A percentile compares a stretch with the other conserved stretches of the same genome.
Conservation (phyloP, 1,140 invertebrate genomes). For the Tetragonula clypearis region DNA sequence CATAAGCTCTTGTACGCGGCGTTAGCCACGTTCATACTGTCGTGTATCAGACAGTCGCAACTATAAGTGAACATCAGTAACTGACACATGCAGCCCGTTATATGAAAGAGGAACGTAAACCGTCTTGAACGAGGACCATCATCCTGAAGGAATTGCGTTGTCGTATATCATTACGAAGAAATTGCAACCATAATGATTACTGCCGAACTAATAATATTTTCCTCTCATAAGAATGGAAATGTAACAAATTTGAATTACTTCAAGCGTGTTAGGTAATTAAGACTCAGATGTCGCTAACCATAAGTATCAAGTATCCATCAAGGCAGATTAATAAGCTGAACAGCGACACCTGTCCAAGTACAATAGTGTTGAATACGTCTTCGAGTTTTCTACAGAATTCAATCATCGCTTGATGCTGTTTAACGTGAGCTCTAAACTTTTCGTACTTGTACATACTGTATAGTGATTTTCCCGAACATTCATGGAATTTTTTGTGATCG, state of each 20-base stretch:
- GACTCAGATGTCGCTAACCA: background rate
- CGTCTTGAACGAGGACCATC: background rate
- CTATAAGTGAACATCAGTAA: slow-evolving; percentile 53
- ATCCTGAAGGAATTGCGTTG: background rate
- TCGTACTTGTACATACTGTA: background rate
- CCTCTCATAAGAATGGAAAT: background rate
- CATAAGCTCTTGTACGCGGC: slow-evolving; percentile 46
- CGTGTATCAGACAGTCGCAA: slow-evolving; percentile 41
- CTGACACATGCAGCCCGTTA: slow-evolving; percentile 28
- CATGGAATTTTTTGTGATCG: accelerated
- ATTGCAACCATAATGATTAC: no score
- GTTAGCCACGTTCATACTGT: slow-evolving; percentile 26
- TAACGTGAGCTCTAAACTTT: background rate
- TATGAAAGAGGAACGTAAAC: slow-evolving; percentile 6
- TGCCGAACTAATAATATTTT: background rate
- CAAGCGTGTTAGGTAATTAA: accelerated
- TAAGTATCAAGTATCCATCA: slow-evolving; percentile 35
- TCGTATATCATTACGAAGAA: background rate
- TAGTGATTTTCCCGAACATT: background rate
- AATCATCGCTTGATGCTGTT: slow-evolving; percentile 54
- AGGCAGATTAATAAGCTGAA: slow-evolving; percentile 56
- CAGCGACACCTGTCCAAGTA: slow-evolving; percentile 47
- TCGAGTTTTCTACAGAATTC: slow-evolving; percentile 46
- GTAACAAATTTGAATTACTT: background rate
- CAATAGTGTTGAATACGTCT: slow-evolving; percentile 24